These are phyloP conservation scores for Ceyx melanurus DNA, from an alignment of 2,113 vertebrate genomes.

Conservation along the genomic window DNA sequence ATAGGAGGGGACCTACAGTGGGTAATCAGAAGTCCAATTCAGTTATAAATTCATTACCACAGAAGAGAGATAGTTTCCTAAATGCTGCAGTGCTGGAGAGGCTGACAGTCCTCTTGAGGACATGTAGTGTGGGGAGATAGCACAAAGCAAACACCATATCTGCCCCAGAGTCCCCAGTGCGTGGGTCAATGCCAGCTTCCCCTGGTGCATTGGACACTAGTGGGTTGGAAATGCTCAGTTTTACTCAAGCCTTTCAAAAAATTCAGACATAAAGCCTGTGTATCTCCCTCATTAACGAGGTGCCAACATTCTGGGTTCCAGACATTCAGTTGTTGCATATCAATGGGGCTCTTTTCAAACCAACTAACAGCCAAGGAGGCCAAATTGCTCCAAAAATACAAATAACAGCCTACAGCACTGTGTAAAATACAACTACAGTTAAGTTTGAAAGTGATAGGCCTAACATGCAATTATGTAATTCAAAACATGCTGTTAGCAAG, in stretches of 20 bases:
- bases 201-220: not conserved
- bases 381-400: not conserved
- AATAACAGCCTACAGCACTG: not conserved
- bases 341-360: not conserved
- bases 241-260: not conserved
- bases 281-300: not conserved
- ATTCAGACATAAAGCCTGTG: not conserved
- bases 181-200: not conserved
- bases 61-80: not conserved
- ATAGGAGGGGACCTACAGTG: not conserved
- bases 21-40: not conserved
- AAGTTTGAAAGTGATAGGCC: not conserved
- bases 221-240: not conserved
- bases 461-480: not conserved
- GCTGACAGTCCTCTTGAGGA: not conserved
- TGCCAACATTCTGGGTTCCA: not conserved
- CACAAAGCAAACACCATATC: not conserved
- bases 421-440: not conserved
- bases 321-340: accelerated
- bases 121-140: accelerated
- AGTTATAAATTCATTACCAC: not conserved
- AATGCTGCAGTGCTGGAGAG: not conserved
- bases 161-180: accelerated
- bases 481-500: not conserved
- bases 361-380: not conserved